Base-by-base conservation (phyloP, 2,113 vertebrate genomes). In the Eublepharis macularius region DNA sequence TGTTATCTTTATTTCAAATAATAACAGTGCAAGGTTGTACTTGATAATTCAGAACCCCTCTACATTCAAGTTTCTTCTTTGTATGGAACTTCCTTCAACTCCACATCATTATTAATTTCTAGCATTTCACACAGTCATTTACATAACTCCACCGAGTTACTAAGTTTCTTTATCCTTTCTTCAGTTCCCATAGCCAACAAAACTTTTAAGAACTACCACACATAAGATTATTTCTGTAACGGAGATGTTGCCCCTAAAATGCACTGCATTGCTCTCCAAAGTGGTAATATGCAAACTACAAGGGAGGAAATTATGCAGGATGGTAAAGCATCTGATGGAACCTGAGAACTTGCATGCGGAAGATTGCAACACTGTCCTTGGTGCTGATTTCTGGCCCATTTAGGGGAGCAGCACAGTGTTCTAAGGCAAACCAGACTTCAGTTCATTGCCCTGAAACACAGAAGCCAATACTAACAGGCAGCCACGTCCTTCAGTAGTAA, bases 131-230 rank as follows among this genome's bases (percentile, higher is more conserved):
- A 79, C 4, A 72, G 41, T 79, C 11, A 8, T 57, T 34, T 79
- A 32, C 19, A 54, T 84, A 49, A 79, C 17, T 79, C 43, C n/a
- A 32, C 19, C 34, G 41, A 57, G 32, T 60, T 72, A 29, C 47
- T 65, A 80, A 72, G 39, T 54, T 73, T 73, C 41, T 79, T 79
- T 36, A 47, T 43, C 12, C 49, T 26, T 85, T 54, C 41, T 80
- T 63, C 10, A 43, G 60, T 63, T 49, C 45, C 68, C 41, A 80
- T 41, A 32, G 6, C 57, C 74, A 34, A 66, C 43, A 73, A 86
- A 80, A 80, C 47, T 74, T n/a, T 3, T 63, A 85, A 80, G 41
- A 63, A 32, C 41, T 72, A 80, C 63, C 51, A 73, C 83, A 80
- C 76, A 45, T 79, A 36, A 85, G 75, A 32, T 63, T 74, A 65